These are phyloP conservation scores for Papilio aristodemus DNA, from an alignment of 1,140 invertebrate genomes.

Conservation along the genomic window DNA sequence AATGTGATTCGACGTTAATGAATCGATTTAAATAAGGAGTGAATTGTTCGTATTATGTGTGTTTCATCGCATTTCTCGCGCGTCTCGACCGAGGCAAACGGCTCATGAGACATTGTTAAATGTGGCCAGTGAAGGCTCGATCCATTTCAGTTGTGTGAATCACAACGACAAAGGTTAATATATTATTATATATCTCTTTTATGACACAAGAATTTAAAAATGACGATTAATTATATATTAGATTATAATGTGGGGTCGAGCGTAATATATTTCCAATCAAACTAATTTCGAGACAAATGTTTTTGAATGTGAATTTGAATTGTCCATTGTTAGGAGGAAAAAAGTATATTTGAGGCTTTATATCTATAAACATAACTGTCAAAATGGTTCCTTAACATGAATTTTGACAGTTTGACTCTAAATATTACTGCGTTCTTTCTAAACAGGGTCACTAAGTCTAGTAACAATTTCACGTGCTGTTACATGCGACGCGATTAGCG, in stretches of 20 bases:
- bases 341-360: background rate
- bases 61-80: conserved; percentile 8
- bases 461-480: too few species aligned
- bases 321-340: background rate
- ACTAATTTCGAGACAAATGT: background rate
- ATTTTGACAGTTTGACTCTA: too few species aligned
- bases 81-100: conserved; percentile 19
- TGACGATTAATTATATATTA: background rate
- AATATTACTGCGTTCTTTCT: too few species aligned
- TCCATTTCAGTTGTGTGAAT: conserved; percentile 19
- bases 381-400: too few species aligned
- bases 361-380: background rate
- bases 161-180: conserved; percentile 7
- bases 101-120: conserved; percentile 18
- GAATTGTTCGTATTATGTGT: conserved; percentile 9
- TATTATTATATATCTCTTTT: background rate
- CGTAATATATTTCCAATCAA: too few species aligned
- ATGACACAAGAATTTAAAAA: background rate
- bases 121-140: background rate
- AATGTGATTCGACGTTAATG: background rate
- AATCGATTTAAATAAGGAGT: background rate
- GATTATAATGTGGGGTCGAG: background rate
- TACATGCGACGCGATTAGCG: too few species aligned
- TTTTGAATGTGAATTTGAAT: background rate
- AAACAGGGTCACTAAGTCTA: too few species aligned